These are phyloP conservation scores for Agrilus planipennis DNA, from an alignment of 1,140 invertebrate genomes.

Conservation along the genomic window DNA sequence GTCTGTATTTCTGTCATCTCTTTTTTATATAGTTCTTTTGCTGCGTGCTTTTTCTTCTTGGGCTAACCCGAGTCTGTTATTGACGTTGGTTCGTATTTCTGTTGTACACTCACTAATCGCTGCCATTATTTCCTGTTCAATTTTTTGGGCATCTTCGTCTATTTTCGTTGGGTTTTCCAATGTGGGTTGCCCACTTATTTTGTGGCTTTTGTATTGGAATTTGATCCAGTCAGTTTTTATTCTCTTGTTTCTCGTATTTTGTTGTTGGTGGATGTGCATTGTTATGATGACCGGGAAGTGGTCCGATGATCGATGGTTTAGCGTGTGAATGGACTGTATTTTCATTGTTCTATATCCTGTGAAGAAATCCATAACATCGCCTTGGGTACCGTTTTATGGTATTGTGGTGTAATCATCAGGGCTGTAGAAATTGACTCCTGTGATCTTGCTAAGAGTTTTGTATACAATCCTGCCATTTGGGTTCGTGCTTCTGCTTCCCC, in stretches of 20 bases:
- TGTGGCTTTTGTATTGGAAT: neutral
- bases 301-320: slow-evolving; percentile 6
- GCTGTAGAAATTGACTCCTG: too few species aligned
- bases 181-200: too few species aligned
- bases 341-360: neutral
- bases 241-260: neutral
- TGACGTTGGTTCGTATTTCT: too few species aligned
- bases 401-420: neutral
- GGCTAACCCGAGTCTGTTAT: too few species aligned
- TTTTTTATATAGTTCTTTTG: neutral
- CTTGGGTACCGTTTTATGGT: neutral
- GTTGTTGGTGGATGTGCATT: neutral
- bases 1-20: neutral
- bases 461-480: neutral
- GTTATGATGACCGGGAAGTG: neutral
- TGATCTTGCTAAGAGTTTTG: too few species aligned
- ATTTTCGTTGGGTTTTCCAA: too few species aligned
- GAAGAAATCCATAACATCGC: slow-evolving; percentile 1
- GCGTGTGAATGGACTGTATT: neutral
- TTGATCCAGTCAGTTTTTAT: slow-evolving; percentile 4
- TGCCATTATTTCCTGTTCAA: too few species aligned
- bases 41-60: neutral
- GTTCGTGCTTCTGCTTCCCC: neutral
- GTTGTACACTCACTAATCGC: too few species aligned
- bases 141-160: too few species aligned